These are phyloP conservation scores for Megamerina dolium DNA, from an alignment of 2,888 invertebrate species.

Conservation along the genomic window DNA sequence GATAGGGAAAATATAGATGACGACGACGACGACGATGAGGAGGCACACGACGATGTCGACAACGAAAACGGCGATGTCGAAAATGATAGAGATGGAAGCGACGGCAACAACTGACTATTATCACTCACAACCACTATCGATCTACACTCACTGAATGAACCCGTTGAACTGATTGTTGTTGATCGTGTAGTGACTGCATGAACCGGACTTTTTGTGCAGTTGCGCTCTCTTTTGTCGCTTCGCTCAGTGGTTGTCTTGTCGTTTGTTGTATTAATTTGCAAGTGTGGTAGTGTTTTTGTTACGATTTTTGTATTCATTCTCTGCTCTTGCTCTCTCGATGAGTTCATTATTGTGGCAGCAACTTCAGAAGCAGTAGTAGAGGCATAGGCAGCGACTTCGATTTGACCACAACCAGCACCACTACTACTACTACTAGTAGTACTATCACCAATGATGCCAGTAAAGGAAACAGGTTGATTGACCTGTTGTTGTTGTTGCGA, in stretches of 20 bases:
- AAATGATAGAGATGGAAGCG: too few species aligned
- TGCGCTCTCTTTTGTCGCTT: not conserved
- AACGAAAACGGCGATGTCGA: too few species aligned
- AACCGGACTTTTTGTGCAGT: slow-evolving; percentile 13
- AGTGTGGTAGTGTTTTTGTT: slow-evolving; percentile 11
- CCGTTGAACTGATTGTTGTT: slow-evolving; percentile 39
- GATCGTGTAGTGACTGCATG: slow-evolving; percentile 9
- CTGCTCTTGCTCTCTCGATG: not conserved
- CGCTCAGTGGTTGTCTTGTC: slow-evolving; percentile 1
- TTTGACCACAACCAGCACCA: too few species aligned
- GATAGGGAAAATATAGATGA: too few species aligned
- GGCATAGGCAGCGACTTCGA: slow-evolving; percentile 2
- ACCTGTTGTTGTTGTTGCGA: slow-evolving; percentile 27
- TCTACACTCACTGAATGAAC: slow-evolving; percentile 36
- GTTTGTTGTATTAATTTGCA: slow-evolving; percentile 3
- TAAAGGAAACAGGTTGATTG: slow-evolving; percentile 42
- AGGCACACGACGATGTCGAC: too few species aligned
- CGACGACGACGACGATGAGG: slow-evolving; percentile 15
- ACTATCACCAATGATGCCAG: too few species aligned
- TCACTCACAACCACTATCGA: slow-evolving; percentile 21
- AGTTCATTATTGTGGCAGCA: too few species aligned
- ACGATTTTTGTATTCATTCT: slow-evolving; percentile 1
- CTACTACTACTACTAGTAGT: too few species aligned
- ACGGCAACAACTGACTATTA: slow-evolving; percentile 7
- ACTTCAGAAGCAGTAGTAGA: slow-evolving; percentile 2